Evolutionary conservation across 2,113 vertebrate genomes (phyloP), one percentile per base, ranked within the genome.

Genomic region (Oenanthe oenanthe): DNA sequence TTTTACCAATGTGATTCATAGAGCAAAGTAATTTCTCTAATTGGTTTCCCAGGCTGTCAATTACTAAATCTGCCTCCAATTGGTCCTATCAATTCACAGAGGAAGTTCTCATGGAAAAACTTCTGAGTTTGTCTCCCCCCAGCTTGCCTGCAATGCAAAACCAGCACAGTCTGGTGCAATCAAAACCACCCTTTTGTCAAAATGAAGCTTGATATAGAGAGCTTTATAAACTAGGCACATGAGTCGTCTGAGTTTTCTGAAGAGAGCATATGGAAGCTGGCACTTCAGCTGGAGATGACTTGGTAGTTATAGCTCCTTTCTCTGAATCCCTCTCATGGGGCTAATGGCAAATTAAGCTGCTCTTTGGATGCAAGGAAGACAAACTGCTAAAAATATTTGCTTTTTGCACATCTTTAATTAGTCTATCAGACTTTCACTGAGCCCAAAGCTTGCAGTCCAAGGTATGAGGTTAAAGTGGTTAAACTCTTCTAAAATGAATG

Each of bases 281-380:
- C 80, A 68, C 72, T 93, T 92, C 62, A 89, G 58, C 50, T 79
- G 63, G 89, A 88, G 63, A 85, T 83, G 45, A n/a, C 60, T 94
- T 76, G 79, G 54, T 89, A 76, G 92, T 94, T 89, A 76, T 32
- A 94, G 50, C 36, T 92, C 67, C 58, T 91, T 86, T 88, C 56
- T 92, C 65, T 82, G 62, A 73, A 89, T 91, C 7, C 62, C 54
- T 86, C 25, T 80, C 24, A 22, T 83, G 67, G 79, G 72, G 25
- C 72, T 92, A 88, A 92, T 74, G 73, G 71, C 67, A 83, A 76
- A 89, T 65, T 68, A 84, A 57, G 34, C 24, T 79, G 24, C 10
- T 73, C 31, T 65, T 74, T 76, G 36, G 18, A 42, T 48, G 34
- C 16, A 34, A 68, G 36, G 57, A 88, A 77, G 36, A 36, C 29